Evolutionary conservation across 2,797 vertebrate species (phyloP).

Genomic region (Cyprinodon diabolis): DNA sequence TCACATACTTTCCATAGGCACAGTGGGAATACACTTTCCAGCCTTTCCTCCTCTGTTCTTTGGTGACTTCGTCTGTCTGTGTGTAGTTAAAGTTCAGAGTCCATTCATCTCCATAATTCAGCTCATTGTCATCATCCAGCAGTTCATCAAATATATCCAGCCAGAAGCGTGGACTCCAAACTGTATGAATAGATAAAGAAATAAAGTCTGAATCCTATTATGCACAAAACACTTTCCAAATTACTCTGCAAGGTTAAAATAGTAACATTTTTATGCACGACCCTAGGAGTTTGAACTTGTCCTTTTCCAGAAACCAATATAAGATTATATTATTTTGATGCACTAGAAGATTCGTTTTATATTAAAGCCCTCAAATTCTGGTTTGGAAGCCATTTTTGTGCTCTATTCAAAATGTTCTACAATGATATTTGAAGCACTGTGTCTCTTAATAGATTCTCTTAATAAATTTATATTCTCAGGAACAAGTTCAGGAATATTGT

Average conservation of each 20-base stretch:
- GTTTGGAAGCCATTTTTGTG: too few relatives aligned
- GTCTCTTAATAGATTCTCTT: too few relatives aligned
- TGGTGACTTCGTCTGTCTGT: conserved; percentile 32
- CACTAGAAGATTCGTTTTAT: too few relatives aligned
- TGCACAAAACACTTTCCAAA: not conserved
- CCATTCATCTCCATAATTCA: conserved; percentile 68
- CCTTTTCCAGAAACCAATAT: not conserved
- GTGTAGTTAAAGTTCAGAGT: conserved; percentile 63
- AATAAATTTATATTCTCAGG: too few relatives aligned
- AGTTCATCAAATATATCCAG: conserved; percentile 46
- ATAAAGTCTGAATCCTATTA: not conserved
- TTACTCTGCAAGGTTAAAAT: not conserved
- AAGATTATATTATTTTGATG: not conserved
- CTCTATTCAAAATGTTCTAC: too few relatives aligned
- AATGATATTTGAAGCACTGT: too few relatives aligned
- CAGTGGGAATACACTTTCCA: conserved; percentile 56
- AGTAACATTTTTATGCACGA: too few relatives aligned
- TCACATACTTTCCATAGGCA: conserved; percentile 54
- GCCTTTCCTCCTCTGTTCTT: conserved; percentile 51
- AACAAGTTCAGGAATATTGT: too few relatives aligned
- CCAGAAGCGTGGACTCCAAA: conserved; percentile 63
- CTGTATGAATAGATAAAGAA: conserved; percentile 32
- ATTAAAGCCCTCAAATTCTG: too few relatives aligned
- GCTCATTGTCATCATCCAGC: conserved; percentile 49
- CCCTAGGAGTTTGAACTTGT: not conserved